These are phyloP conservation scores for Corydoras sp. DNA, from an alignment of 2,113 vertebrate species.

Conservation along the genomic window DNA sequence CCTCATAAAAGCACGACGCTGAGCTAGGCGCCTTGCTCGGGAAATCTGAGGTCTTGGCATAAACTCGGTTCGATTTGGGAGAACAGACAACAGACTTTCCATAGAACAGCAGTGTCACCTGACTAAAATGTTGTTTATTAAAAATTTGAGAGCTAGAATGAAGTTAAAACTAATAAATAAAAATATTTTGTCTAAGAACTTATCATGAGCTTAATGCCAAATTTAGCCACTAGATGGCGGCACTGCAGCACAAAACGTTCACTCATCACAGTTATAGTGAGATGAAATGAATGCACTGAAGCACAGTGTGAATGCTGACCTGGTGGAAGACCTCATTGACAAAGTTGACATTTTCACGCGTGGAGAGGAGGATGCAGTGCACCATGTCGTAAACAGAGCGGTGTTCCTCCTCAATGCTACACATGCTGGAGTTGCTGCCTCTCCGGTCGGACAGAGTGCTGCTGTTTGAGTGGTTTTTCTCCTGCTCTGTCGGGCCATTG, in stretches of 20 bases:
- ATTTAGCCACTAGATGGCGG: constrained; percentile 57
- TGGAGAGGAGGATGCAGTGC: constrained; percentile 85
- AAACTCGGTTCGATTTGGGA: too few relatives aligned
- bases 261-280: neutral
- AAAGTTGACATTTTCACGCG: constrained; percentile 91
- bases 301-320: constrained; percentile 56
- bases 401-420: constrained; percentile 92
- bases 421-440: constrained; percentile 84
- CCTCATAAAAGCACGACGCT: too few relatives aligned
- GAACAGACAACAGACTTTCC: too few relatives aligned
- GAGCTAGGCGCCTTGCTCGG: too few relatives aligned
- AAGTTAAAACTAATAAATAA: too few relatives aligned
- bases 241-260: constrained; percentile 27
- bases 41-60: too few relatives aligned
- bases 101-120: too few relatives aligned
- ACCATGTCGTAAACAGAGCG: constrained; percentile 86
- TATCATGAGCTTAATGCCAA: too few relatives aligned
- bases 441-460: constrained; percentile 83
- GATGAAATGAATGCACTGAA: too few relatives aligned
- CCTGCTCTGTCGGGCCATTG: constrained; percentile 62
- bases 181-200: too few relatives aligned
- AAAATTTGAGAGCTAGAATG: too few relatives aligned
- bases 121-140: too few relatives aligned
- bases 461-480: constrained; percentile 81
- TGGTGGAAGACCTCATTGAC: constrained; percentile 97